These are phyloP conservation scores for Oxygymnocypris stewartii DNA, from an alignment of 2,113 vertebrate genomes.

Conservation along the genomic window DNA sequence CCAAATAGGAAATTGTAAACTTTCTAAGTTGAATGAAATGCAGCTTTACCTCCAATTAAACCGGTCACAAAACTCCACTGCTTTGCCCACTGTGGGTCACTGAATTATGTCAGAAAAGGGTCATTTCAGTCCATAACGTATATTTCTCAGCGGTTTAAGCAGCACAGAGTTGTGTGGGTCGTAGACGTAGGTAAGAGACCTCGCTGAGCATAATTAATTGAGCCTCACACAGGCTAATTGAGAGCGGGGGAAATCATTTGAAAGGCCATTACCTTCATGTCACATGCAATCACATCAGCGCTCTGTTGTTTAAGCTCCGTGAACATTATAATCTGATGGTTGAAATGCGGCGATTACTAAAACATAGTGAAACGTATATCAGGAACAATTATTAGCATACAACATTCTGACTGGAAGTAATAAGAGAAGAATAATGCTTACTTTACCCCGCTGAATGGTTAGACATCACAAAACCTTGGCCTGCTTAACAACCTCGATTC, in stretches of 20 bases:
- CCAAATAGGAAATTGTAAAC: not conserved
- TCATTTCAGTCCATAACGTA: not conserved
- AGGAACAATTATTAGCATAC: not conserved
- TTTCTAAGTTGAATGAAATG: not conserved
- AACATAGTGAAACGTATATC: not conserved
- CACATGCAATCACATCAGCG: constrained; percentile 62
- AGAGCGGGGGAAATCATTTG: constrained; percentile 79
- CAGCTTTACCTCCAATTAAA: not conserved
- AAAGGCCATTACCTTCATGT: constrained; percentile 75
- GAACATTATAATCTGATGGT: constrained; percentile 30
- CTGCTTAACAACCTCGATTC: not conserved
- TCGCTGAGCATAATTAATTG: constrained; percentile 83
- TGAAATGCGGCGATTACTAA: not conserved
- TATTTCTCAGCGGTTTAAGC: constrained; percentile 17
- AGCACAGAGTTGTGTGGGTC: constrained; percentile 21
- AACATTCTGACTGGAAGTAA: not conserved
- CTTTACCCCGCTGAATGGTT: not conserved
- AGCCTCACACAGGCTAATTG: constrained; percentile 85
- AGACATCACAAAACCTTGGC: not conserved
- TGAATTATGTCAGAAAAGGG: constrained; percentile 6
- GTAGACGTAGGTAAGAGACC: constrained; percentile 62
- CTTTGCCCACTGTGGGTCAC: not conserved
- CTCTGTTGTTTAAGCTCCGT: constrained; percentile 28
- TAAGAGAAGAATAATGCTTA: not conserved
- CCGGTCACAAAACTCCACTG: not conserved